These are phyloP conservation scores for Pogonocherus hispidulus DNA, from an alignment of 2,888 invertebrate species.

Conservation along the genomic window DNA sequence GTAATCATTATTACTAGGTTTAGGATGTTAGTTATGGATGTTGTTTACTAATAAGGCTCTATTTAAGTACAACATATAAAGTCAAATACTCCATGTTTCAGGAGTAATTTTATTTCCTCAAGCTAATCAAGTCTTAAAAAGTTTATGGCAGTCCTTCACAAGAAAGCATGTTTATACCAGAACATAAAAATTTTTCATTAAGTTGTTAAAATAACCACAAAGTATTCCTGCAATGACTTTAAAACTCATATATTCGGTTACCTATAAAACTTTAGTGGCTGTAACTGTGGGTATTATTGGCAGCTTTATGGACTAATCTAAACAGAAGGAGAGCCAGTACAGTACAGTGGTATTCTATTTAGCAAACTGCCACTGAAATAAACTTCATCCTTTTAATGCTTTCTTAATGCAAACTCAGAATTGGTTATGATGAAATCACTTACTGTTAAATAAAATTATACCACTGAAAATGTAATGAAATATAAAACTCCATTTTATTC, in stretches of 20 bases:
- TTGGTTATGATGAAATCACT: too few species aligned
- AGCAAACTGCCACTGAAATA: too few species aligned
- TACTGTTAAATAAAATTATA: too few species aligned
- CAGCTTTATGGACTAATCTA: constrained; percentile 1
- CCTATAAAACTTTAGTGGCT: constrained; percentile 6
- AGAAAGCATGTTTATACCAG: neutral
- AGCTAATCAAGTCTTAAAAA: neutral
- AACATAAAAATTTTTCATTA: constrained; percentile 6
- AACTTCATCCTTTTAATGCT: too few species aligned
- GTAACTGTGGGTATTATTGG: neutral
- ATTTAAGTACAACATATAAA: neutral
- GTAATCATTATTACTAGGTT: too few species aligned
- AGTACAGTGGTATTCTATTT: too few species aligned
- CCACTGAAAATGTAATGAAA: too few species aligned
- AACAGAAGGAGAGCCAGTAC: neutral
- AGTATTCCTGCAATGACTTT: constrained; percentile 5
- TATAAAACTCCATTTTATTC: too few species aligned
- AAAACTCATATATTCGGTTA: constrained; percentile 9
- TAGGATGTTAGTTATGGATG: too few species aligned
- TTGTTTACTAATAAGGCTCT: too few species aligned
- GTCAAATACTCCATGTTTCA: neutral
- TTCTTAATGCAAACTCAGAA: too few species aligned
- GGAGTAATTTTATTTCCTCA: neutral
- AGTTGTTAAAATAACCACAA: constrained; percentile 16
- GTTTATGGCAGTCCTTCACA: neutral